phyloP scores from a whole-genome alignment of 2,797 vertebrate genomes.

The Sebastiscus albofasciatus region DNA sequence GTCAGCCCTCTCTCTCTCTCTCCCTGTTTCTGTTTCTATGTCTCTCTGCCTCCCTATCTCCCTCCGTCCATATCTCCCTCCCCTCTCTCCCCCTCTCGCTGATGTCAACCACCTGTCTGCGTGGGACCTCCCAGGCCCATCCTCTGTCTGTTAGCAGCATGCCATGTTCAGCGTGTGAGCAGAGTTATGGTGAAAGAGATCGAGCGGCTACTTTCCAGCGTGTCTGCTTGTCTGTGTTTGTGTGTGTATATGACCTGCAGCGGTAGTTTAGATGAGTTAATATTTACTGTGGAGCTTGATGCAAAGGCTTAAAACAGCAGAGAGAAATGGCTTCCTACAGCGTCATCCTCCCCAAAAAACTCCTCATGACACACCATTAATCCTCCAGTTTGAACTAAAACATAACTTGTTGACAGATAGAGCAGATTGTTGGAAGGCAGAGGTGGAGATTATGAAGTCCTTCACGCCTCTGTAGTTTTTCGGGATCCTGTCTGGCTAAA shows the following conservation, averaged over 20 bases:
- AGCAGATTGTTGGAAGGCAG: constrained; percentile 1
- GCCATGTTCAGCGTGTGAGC: constrained; percentile 67
- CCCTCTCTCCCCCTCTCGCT: constrained; percentile 32
- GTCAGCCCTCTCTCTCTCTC: constrained; percentile 59
- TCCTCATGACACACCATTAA: constrained; percentile 13
- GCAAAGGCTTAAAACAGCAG: neutral
- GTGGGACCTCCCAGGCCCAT: constrained; percentile 79
- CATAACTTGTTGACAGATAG: constrained; percentile 11
- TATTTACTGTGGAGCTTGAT: constrained; percentile 33
- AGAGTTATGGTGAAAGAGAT: constrained; percentile 66
- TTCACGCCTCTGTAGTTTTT: neutral
- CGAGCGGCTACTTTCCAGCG: constrained; percentile 46
- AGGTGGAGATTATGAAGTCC: neutral
- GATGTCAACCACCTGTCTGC: constrained; percentile 82
- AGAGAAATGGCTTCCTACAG: constrained; percentile 40
- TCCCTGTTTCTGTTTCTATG: constrained; percentile 31
- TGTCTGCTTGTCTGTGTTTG: constrained; percentile 26
- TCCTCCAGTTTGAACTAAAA: constrained; percentile 21
- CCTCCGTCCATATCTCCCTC: neutral
- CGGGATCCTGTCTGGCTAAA: constrained; percentile 9
- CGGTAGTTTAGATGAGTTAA: constrained; percentile 32
- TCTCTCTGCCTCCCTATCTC: constrained; percentile 31
- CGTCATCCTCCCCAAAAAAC: constrained; percentile 36
- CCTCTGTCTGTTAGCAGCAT: constrained; percentile 76
- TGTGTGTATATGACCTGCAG: constrained; percentile 19